Evolutionary conservation across 92 coral and sea anemone species (phyloP), one percentile per base, ranked within the genome.

Genomic region (Blastomussa wellsi): DNA sequence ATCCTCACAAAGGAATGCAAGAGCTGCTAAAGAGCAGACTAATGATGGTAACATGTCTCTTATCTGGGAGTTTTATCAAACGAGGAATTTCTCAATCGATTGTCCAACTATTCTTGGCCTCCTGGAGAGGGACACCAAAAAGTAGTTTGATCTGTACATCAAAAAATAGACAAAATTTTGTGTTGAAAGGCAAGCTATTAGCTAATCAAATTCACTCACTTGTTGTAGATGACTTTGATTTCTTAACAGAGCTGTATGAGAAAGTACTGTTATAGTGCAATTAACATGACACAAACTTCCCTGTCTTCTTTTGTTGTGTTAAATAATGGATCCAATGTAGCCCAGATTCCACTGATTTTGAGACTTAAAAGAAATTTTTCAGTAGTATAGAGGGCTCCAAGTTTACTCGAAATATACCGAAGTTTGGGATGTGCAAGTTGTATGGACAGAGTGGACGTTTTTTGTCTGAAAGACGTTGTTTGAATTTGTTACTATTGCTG

Each of bases 401-500:
- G 24, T n/a, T n/a, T n/a, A n/a, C n/a, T 7, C 84, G 2, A 66
- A 55, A 49, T 86, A 73, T 62, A 85, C 42, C 53, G 71, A 75
- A 69, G 77, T 74, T 19, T 89, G 92, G 92, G 87, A 85, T 79
- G 87, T 74, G n/a, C 33, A 72, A 4, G 35, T 73, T 20, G 90
- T 86, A 1, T 52, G 79, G 5, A 20, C 74, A n/a, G n/a, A n/a
- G n/a, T n/a, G n/a, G n/a, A n/a, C n/a, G n/a, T n/a, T n/a, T n/a
- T n/a, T 7, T 81, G 80, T 32, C 68, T 89, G 1, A 36, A 11
- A 39, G 49, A 4, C 49, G 10, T 48, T 36, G 4, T 49, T 75
- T 11, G 49, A 75, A 29, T 28, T 75, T 49, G 41, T n/a, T n/a
- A n/a, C n/a, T n/a, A n/a, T n/a, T n/a, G n/a, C n/a, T 75, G 11